Evolutionary conservation across 1,140 invertebrate species (phyloP), one percentile per base, ranked within the genome.

Genomic region (Drosophila prosaltans): DNA sequence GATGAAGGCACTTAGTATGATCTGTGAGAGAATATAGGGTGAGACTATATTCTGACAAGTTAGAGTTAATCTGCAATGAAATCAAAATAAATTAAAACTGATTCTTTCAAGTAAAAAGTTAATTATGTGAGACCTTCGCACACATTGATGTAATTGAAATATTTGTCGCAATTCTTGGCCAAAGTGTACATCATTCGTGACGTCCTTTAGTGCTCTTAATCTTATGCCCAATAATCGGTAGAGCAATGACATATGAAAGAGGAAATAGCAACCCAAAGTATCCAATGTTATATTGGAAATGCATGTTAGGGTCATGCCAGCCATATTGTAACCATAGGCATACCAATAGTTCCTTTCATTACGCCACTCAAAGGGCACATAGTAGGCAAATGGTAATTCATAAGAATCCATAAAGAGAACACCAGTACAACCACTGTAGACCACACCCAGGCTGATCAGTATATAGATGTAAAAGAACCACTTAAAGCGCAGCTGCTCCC

Each of bases 1-100:
- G n/a, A 91, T 90, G 21, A 91, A 81, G 2, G 86, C 90, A 54
- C 90, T 91, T 5, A 91, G 55, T n/a, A 91, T 51, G 10, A 91
- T 85, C 21, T 91, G 90, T 0, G 84, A 81, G 10, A 91, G 68
- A 5, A 90, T 67, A 4, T 90, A 84, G 1, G 78, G 72, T 0
- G 90, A 91, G 0, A 91, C 83, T 1, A 91, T 65, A 0, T 11
- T 60, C 45, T 91, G 69, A 59, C 90, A 90, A 24, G 65, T 51
- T 0, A 9, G 0, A 1, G 82, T 88, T 11, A 91, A 43, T 45
- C 90, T 91, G 54, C 0, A 73, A 75, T 51, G 0, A 8, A 21
- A 66, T 8, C 0, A 9, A 26, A 39, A 28, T 65, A 45, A 28
- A 8, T 39, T 0, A 2, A 24, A 65, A 5, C 39, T 24, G 1